A percentile compares a stretch with the other conserved stretches of the same genome.
phyloP scores from a whole-genome alignment of 1,140 invertebrate species.

The Cotesia chilonis region DNA sequence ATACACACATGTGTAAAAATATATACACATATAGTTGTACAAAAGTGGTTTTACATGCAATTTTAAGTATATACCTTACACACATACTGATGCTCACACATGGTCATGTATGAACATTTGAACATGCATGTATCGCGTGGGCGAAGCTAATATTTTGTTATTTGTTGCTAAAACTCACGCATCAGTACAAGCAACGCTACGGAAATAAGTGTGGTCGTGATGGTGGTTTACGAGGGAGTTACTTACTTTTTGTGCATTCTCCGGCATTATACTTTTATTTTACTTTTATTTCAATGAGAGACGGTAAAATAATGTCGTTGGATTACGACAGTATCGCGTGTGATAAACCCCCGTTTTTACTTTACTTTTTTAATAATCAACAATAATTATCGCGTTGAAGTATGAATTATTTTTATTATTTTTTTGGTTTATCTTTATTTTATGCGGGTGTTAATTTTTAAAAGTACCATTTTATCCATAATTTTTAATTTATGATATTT shows the following conservation, averaged over 20 bases:
- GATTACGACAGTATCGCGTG: slow-evolving; percentile 26
- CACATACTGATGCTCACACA: neutral
- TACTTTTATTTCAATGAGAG: slow-evolving; percentile 10
- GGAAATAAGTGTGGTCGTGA: slow-evolving; percentile 4
- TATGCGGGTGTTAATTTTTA: no score
- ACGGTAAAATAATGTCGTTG: slow-evolving; percentile 21
- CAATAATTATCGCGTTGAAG: slow-evolving; percentile 17
- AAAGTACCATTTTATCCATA: no score
- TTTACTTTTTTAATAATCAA: neutral
- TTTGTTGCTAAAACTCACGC: slow-evolving; percentile 25
- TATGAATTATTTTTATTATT: slow-evolving; percentile 17
- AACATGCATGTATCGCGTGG: slow-evolving; percentile 27
- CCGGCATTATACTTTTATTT: neutral
- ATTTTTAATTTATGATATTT: slow-evolving; percentile 6
- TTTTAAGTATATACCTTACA: neutral
- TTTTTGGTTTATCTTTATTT: neutral
- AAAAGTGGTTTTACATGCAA: neutral
- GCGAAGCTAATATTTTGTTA: slow-evolving; percentile 25
- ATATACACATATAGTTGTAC: neutral
- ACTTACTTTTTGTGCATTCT: neutral
- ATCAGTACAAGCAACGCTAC: neutral
- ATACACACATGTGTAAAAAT: no score
- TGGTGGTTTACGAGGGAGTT: neutral
- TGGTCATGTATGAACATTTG: neutral
- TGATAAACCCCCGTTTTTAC: neutral